phyloP scores from a whole-genome alignment of 2,797 vertebrate genomes.

The Phaenicophaeus curvirostris region DNA sequence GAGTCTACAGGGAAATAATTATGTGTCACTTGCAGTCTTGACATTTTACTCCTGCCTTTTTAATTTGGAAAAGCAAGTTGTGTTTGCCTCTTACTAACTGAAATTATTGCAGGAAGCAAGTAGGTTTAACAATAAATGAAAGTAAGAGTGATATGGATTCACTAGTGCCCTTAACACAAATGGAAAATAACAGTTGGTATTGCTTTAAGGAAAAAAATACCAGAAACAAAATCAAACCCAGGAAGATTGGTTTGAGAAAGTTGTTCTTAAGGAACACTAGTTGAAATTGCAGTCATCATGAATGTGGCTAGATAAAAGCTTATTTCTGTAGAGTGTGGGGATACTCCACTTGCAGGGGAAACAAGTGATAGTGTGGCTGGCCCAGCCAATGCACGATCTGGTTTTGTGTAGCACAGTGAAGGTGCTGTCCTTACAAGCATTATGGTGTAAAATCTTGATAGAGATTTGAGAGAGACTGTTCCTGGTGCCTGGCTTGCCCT shows the following conservation, averaged over 20 bases:
- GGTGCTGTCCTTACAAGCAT: background rate
- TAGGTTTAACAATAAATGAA: background rate
- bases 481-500: background rate
- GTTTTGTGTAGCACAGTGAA: background rate
- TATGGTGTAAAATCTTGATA: background rate
- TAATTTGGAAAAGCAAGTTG: background rate
- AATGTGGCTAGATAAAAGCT: background rate
- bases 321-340: background rate
- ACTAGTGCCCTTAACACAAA: background rate
- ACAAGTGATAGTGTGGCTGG: background rate
- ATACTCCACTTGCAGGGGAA: background rate
- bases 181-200: background rate
- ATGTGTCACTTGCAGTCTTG: constrained; percentile 11
- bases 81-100: background rate
- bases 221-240: background rate
- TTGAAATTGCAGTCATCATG: background rate
- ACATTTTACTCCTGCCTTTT: constrained; percentile 16
- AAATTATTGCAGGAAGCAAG: background rate
- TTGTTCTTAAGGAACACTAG: background rate
- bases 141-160: background rate
- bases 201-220: background rate
- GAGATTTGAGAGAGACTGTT: background rate
- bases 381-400: background rate
- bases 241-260: background rate
- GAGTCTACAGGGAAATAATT: constrained; percentile 11